phyloP scores from a whole-genome alignment of 2,113 vertebrate species.

The Tiliqua scincoides region DNA sequence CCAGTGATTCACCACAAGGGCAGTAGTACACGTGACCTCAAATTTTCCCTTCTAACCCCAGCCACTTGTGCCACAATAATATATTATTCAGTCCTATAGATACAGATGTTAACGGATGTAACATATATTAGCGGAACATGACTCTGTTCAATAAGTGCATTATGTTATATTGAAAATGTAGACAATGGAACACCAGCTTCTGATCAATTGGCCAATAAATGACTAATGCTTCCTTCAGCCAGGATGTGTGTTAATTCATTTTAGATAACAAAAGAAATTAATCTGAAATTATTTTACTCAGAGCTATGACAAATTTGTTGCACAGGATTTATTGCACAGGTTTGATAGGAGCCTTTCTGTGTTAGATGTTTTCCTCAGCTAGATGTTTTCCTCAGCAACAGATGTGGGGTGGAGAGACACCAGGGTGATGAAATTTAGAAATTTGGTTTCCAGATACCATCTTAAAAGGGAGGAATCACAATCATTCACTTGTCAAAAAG shows the following conservation, averaged over 20 bases:
- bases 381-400: background rate
- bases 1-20: background rate
- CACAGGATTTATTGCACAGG: background rate
- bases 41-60: background rate
- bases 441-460: background rate
- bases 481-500: background rate
- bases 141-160: background rate
- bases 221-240: background rate
- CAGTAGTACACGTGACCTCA: background rate
- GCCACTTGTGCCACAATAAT: background rate
- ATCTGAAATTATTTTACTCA: background rate
- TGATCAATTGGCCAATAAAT: conserved; percentile 1
- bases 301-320: background rate
- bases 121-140: background rate
- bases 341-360: background rate
- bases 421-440: background rate
- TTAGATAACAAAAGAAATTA: background rate
- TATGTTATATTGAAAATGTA: background rate
- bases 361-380: background rate
- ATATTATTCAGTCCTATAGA: background rate
- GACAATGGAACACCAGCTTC: background rate
- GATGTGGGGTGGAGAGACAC: background rate
- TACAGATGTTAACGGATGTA: background rate
- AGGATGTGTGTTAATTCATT: background rate
- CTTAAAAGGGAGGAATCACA: background rate